Percentiles rank a stretch among this genome's conserved stretches.
phyloP scores from a whole-genome alignment of 2,797 vertebrate species.

The Nannoperca obscura region DNA sequence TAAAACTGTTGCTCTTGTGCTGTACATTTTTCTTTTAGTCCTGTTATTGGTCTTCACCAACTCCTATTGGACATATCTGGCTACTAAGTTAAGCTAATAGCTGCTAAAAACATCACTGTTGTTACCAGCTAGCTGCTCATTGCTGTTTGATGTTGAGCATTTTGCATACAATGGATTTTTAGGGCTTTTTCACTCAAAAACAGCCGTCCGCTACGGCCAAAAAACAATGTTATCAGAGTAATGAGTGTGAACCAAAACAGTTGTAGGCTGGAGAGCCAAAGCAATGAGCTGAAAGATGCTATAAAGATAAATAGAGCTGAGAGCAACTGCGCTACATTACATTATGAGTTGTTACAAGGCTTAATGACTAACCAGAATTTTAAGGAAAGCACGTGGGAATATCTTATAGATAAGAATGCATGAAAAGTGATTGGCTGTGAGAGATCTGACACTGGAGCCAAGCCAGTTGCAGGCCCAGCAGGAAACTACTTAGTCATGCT shows the following conservation, averaged over 20 bases:
- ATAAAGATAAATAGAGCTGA: background rate
- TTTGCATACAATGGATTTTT: background rate
- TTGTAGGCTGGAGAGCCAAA: background rate
- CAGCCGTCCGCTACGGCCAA: no score
- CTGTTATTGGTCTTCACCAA: background rate
- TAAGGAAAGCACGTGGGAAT: conserved; percentile 48
- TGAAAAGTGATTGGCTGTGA: conserved; percentile 52
- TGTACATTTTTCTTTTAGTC: background rate
- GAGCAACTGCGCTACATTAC: background rate
- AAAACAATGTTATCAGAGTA: background rate
- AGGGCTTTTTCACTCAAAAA: background rate
- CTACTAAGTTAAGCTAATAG: background rate
- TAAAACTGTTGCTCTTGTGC: background rate
- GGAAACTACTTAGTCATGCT: conserved; percentile 64
- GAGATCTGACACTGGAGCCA: conserved; percentile 56
- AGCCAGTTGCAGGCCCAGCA: conserved; percentile 54
- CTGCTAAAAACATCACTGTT: background rate
- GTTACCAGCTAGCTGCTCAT: background rate
- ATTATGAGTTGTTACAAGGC: conserved; percentile 59
- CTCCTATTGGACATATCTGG: background rate
- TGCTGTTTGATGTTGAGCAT: background rate
- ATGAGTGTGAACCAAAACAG: background rate
- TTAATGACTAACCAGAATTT: conserved; percentile 45
- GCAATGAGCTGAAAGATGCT: background rate
- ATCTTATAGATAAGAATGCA: conserved; percentile 43